These are phyloP conservation scores for Lissonota sp. DNA, from an alignment of 2,888 invertebrate species.

Conservation along the genomic window DNA sequence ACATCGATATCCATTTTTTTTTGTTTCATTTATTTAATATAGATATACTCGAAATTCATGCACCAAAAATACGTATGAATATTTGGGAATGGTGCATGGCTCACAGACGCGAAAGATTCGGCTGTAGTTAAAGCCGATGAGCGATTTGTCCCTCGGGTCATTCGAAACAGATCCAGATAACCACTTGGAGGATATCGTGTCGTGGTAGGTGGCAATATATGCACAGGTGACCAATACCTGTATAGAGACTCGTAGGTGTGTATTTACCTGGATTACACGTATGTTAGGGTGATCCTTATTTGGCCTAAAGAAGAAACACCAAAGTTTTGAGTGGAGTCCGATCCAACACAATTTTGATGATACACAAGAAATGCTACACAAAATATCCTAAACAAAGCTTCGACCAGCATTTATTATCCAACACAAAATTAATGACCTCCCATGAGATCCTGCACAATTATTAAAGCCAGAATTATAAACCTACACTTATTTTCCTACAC, in stretches of 20 bases:
- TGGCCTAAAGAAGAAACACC: no score
- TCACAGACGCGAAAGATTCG: conserved; percentile 68
- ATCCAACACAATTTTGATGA: no score
- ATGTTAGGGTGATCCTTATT: background rate
- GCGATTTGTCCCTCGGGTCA: conserved; percentile 80
- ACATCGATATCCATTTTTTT: conserved; percentile 24
- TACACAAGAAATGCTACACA: no score
- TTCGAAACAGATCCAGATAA: conserved; percentile 81
- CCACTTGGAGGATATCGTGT: conserved; percentile 65
- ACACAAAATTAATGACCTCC: no score
- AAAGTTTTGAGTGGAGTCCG: no score
- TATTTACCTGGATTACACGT: conserved; percentile 48
- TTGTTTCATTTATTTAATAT: conserved; percentile 20
- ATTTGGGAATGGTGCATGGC: conserved; percentile 21
- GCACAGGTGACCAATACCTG: conserved; percentile 15
- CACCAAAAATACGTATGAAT: conserved; percentile 2
- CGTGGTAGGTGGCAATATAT: conserved; percentile 66
- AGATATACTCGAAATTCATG: conserved; percentile 30
- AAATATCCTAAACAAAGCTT: no score
- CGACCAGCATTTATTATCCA: no score
- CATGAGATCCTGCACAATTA: no score
- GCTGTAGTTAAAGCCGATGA: conserved; percentile 73
- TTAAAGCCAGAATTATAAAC: no score
- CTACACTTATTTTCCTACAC: no score
- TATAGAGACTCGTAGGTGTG: background rate